phyloP scores from a whole-genome alignment of 2,797 vertebrate species.

The Anolis apletophallus region DNA sequence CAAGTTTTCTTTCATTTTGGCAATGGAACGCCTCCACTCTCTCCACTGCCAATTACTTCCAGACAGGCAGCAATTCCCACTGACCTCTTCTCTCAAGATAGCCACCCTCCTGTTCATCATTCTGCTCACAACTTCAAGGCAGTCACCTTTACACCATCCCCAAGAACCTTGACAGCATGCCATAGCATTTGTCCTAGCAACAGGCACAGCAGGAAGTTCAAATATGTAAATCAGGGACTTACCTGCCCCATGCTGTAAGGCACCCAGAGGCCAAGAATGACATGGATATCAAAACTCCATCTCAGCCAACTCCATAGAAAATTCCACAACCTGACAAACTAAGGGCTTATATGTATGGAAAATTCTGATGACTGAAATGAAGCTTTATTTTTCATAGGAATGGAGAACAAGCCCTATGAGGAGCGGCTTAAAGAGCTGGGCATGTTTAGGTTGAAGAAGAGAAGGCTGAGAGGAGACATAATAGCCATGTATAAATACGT shows the following conservation, averaged over 20 bases:
- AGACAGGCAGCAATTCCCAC: not conserved
- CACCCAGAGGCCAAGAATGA: not conserved
- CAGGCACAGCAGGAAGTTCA: constrained; percentile 30
- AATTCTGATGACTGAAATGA: too few relatives aligned
- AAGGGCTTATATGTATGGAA: too few relatives aligned
- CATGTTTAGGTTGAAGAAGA: too few relatives aligned
- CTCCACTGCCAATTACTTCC: not conserved
- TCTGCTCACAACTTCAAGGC: constrained; percentile 8
- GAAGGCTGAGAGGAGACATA: too few relatives aligned
- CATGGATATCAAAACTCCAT: not conserved
- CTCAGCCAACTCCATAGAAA: not conserved
- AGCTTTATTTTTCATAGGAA: too few relatives aligned
- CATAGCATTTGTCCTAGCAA: constrained; percentile 56
- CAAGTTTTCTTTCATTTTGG: not conserved
- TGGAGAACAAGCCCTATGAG: too few relatives aligned
- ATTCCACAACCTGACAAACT: not conserved
- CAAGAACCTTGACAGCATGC: constrained; percentile 18
- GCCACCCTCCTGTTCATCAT: not conserved
- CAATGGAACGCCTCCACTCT: not conserved
- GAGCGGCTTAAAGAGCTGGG: too few relatives aligned
- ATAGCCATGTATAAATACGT: too few relatives aligned
- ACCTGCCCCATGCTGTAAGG: not conserved
- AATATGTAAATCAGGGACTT: constrained; percentile 14
- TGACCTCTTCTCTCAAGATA: not conserved
- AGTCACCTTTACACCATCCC: constrained; percentile 48